Evolutionary conservation across 2,797 vertebrate species (phyloP), one percentile per base, ranked within the genome.

Genomic region (Oophaga sylvatica): DNA sequence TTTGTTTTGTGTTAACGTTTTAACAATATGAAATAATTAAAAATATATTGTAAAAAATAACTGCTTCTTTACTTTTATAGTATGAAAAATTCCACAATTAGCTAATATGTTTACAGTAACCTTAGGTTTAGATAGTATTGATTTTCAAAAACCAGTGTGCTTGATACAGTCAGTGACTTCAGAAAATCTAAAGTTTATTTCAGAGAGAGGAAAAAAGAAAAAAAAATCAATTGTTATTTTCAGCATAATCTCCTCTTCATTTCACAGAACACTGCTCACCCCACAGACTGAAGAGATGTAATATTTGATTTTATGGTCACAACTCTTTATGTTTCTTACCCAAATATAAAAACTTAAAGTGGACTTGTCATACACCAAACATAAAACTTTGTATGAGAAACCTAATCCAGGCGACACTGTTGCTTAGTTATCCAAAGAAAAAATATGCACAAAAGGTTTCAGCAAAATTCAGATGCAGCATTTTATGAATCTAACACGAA

Each of bases 191-290:
- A 79, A 78, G 48, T 83, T 83, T 87, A 83, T 83, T 79, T 87
- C 87, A 59, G 31, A 26, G 62, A 59, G 70, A 19, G 29, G 63
- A 82, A 87, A 75, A 87, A 84, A 65, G 29, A 15, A 12, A 75
- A 48, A 75, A 84, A 84, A 87, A 87, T 87, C 87, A 83, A 87
- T 87, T 87, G 87, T 87, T 83, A 87, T 87, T 87, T 87, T 83
- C 87, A 87, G 87, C 73, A 87, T 87, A 83, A 87, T 83, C 70
- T 83, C 20, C 56, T 83, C 81, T 87, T 87, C 70, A 79, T 88
- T 88, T 88, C 81, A 88, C 87, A 88, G 75, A 84, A 67, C 63
- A 71, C 75, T 88, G 87, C 56, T 71, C 63, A 73, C 57, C 35
- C n/a, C 53, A 70, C 81, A 48, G 73, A 53, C 53, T 70, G 75